Base-by-base conservation (phyloP, 2,113 vertebrate genomes). In the Hiodon alosoides region DNA sequence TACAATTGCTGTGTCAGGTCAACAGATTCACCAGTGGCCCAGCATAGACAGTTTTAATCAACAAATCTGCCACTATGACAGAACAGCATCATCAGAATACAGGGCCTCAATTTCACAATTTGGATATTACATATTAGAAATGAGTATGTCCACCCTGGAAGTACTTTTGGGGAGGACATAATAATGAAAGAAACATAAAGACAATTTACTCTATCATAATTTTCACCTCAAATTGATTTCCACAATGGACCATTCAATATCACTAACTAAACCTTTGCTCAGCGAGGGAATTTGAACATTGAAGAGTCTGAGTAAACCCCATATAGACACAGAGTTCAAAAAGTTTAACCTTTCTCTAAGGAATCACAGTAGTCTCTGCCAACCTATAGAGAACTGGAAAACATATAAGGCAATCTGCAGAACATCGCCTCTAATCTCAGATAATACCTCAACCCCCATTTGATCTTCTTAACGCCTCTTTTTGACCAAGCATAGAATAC, bases 381-480 rank as follows among this genome's bases (percentile, higher is more conserved):
- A 83, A 17, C 54, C 47, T 71, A 52, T 47, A 70, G 77, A 88
- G 68, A 66, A 79, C 83, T 81, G 81, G 84, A 81, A 88, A 91
- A 88, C 85, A 83, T 70, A 7, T 77, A 16, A 85, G 86, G 85
- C 83, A 80, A 77, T 83, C 85, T 83, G 75, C 74, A 14, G 85
- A 79, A 85, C 81, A 84, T 78, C 76, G 31, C 66, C 57, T 46
- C 77, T 93, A 90, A 91, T 92, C 90, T 82, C 76, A 81, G 85
- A 79, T 90, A 91, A 91, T 86, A 81, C 85, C 68, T 84, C 1
- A n/a, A 81, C 79, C 83, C 80, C 78, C 83, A 75, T 84, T 86
- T 86, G 86, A 89, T 86, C 79, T 79, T 74, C 70, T 69, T 88
- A 91, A 89, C 89, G 81, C 75, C 76, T 80, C 82, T 79, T 74